A percentile compares a stretch with the other conserved stretches of the same genome.
phyloP scores from a whole-genome alignment of 2,797 vertebrate species.

The Enteromius trimaculatus region DNA sequence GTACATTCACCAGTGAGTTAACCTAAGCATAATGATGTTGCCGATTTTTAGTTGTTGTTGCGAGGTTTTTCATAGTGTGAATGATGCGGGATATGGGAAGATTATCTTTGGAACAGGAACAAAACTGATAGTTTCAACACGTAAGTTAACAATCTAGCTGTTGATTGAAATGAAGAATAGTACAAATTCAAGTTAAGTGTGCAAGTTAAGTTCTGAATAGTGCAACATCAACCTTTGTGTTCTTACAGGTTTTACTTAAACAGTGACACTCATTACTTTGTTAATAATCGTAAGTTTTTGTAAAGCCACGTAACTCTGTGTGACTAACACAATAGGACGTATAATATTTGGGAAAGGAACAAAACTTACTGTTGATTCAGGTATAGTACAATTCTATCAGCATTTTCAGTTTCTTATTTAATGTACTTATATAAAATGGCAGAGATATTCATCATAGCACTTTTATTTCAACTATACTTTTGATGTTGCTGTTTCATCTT shows the following conservation, averaged over 20 bases:
- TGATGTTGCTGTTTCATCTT: background rate
- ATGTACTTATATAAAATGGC: background rate
- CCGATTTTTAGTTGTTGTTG: background rate
- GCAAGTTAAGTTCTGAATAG: background rate
- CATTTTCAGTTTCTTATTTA: background rate
- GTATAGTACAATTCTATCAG: conserved; percentile 14
- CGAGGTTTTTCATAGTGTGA: background rate
- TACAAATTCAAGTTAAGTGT: background rate
- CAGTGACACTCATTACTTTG: background rate
- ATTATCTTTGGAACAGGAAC: conserved; percentile 42
- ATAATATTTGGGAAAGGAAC: conserved; percentile 53
- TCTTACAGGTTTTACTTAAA: background rate
- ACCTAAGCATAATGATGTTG: too few relatives aligned
- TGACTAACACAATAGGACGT: conserved; percentile 29
- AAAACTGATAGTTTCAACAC: conserved; percentile 10
- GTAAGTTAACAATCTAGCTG: conserved; percentile 1
- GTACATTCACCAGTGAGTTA: background rate
- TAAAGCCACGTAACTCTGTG: conserved; percentile 18
- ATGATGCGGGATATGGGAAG: conserved; percentile 6
- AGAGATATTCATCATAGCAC: background rate
- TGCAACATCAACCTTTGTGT: background rate
- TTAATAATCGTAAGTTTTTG: background rate
- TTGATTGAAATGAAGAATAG: background rate
- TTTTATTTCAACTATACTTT: background rate
- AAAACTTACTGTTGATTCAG: conserved; percentile 46